Conservation (phyloP, 2,888 invertebrate species). For the Tetranychus piercei region DNA sequence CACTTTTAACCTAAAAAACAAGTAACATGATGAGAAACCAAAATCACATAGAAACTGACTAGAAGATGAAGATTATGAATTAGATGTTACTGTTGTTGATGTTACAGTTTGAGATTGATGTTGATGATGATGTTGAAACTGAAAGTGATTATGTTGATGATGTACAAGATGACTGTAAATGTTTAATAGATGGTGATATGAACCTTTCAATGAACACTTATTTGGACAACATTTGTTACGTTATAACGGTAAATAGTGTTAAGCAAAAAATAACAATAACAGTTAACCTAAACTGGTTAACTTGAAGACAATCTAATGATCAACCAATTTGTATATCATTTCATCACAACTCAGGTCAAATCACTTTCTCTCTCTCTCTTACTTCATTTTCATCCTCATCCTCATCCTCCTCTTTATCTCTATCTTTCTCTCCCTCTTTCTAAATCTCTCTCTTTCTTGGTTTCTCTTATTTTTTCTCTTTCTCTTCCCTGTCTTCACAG, state of each 20-base stretch:
- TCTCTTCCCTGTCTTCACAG: background rate
- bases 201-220: background rate
- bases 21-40: too few relatives aligned
- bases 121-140: background rate
- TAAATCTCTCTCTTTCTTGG: background rate
- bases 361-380: constrained; percentile 5
- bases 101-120: too few relatives aligned
- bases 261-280: background rate
- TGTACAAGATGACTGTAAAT: background rate
- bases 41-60: too few relatives aligned
- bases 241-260: background rate
- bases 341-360: background rate
- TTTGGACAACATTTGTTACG: too few relatives aligned
- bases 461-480: background rate
- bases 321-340: background rate
- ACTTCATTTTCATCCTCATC: background rate
- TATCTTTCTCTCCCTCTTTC: constrained; percentile 2
- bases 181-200: background rate
- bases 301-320: background rate
- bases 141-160: background rate
- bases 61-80: too few relatives aligned
- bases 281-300: background rate
- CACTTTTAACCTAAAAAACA: too few relatives aligned
- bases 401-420: background rate
- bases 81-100: too few relatives aligned